These are phyloP conservation scores for Poeciliopsis paucimaculata DNA, from an alignment of 2,797 vertebrate genomes.

Conservation along the genomic window DNA sequence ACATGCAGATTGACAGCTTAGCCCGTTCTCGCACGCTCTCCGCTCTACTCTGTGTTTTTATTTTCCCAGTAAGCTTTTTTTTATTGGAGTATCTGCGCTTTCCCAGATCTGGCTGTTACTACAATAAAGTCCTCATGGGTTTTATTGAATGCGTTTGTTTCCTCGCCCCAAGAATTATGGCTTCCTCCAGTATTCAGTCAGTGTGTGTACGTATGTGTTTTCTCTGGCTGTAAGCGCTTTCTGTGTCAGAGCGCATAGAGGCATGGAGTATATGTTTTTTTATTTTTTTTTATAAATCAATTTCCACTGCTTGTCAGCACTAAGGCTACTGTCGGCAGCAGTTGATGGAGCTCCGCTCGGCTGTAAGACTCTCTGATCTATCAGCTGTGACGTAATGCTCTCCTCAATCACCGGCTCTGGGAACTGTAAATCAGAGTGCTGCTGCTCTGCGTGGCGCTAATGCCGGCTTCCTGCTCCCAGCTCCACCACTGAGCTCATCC, in stretches of 20 bases:
- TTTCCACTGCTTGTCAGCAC: slow-evolving; percentile 71
- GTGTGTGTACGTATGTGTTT: slow-evolving; percentile 26
- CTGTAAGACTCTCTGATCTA: slow-evolving; percentile 71
- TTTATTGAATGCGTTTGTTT: slow-evolving; percentile 61
- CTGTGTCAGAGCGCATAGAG: slow-evolving; percentile 57
- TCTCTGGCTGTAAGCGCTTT: slow-evolving; percentile 49
- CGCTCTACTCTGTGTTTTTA: slow-evolving; percentile 21
- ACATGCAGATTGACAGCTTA: slow-evolving; percentile 39
- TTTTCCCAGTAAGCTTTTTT: slow-evolving; percentile 51
- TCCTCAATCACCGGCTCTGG: slow-evolving; percentile 75
- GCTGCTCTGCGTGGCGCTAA: slow-evolving; percentile 74
- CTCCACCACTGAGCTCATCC: slow-evolving; percentile 60
- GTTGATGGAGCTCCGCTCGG: slow-evolving; percentile 75
- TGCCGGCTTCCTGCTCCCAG: slow-evolving; percentile 47
- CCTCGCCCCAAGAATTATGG: slow-evolving; percentile 45
- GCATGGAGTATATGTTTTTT: slow-evolving; percentile 26
- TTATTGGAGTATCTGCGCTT: slow-evolving; percentile 46
- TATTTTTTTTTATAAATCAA: slow-evolving; percentile 59
- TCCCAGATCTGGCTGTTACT: slow-evolving; percentile 46
- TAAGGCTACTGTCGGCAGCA: slow-evolving; percentile 70
- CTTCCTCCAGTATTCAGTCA: slow-evolving; percentile 27
- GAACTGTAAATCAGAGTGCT: slow-evolving; percentile 73
- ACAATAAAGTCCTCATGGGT: slow-evolving; percentile 49
- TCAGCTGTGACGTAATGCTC: slow-evolving; percentile 77
- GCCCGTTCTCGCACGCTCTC: slow-evolving; percentile 27